Base-by-base conservation (phyloP, 2,888 invertebrate genomes). In the Cephus runcator region DNA sequence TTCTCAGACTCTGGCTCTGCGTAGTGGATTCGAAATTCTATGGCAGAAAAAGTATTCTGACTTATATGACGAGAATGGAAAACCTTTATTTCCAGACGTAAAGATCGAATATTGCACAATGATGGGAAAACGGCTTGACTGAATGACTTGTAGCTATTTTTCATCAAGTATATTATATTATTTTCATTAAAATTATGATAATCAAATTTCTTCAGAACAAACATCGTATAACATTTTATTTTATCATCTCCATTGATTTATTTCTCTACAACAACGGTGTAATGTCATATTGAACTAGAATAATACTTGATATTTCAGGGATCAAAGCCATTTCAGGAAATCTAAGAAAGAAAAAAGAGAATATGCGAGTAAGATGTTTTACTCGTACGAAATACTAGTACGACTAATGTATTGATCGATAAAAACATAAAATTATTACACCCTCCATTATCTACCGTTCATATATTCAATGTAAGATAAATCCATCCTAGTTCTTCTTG, bases 1-100 rank as follows among this genome's bases (percentile, higher is more conserved):
- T 1, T 83, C 90, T 1, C 87, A 88, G 76, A 86, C 83, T 36
- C 35, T 84, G n/a, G 90, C 90, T 1, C 80, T 40, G 1, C 81
- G 84, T 34, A 84, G 79, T 15, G 89, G 87, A 31, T 89, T 85
- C 77, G 82, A 87, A 40, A 76, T 80, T 1, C 35, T 86, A 2
- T 0, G 80, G 0, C 79, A 80, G 35, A 75, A 36, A 76, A 76
- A 85, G 6, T 88, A 82, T 75, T 76, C 73, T 0, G 80, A 85
- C 9, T 23, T 85, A 1, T 30, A 80, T 6, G 81, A 88, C 56
- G 80, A 85, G 0, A 75, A 86, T 1, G 86, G 87, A 36, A 82
- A 84, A 6, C 68, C 76, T 69, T 12, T 79, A 0, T 87, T 85
- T 69, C 87, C 87, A 0, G 82, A 80, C 9, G 84, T 88, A n/a